Evolutionary conservation across 1,140 invertebrate species (phyloP), one percentile per base, ranked within the genome.

Genomic region (fruit fly (Drosophila melanogaster)): DNA sequence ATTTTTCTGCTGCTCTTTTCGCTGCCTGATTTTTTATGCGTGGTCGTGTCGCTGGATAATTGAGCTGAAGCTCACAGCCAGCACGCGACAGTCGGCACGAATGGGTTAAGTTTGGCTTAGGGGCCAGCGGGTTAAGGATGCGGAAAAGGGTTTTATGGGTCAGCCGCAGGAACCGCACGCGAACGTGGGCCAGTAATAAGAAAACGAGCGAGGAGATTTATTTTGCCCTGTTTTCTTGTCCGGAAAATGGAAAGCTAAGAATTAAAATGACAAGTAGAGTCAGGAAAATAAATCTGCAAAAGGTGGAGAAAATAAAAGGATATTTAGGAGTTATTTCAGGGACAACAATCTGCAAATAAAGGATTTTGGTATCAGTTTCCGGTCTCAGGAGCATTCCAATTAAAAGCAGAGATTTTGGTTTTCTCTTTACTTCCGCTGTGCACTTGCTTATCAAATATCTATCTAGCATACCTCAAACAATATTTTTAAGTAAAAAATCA

Each of bases 1-100:
- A 79, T 87, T 86, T 75, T 67, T 76, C 51, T 71, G 51, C 46
- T 64, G 60, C 73, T 50, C 57, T 49, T 73, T 53, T 33, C 57
- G 49, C 64, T 49, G 64, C 67, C 43, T 70, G 67, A 70, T 70
- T 70, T 70, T 70, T 70, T 70, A 70, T 70, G 67, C 58, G 64
- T 65, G 57, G 67, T 69, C 79, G 79, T 81, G 79, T 84, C 62
- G 80, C 60, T 46, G 71, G 70, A 84, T 84, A 84, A 84, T 85
- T 84, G 81, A 84, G 80, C 69, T 80, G 64, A 76, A 58, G 55
- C 58, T 53, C 46, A 58, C 14, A 64, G 40, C 59, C 61, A 70
- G 69, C 66, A 83, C 55, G 79, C 74, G 74, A 78, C 79, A 35
- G 37, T 46, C 33, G 60, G 55, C 41, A 80, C 51, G 66, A 59